phyloP scores from a whole-genome alignment of 2,888 invertebrate species.

The Notodonta ziczac region DNA sequence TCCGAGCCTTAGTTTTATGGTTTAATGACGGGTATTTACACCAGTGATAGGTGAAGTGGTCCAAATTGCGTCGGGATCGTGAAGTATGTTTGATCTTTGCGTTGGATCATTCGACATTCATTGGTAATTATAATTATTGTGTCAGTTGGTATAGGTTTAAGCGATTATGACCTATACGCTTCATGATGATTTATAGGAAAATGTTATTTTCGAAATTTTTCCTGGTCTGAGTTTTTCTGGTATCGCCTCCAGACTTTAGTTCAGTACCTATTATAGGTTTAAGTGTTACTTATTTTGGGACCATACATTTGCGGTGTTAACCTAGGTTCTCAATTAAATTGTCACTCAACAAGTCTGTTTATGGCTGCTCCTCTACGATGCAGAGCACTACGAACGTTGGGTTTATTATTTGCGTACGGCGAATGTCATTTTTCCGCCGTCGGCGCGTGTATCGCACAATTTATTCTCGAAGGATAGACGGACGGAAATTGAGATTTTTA shows the following conservation, averaged over 20 bases:
- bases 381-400: conserved; percentile 25
- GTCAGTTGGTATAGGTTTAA: not conserved
- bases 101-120: not conserved
- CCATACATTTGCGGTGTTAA: too few species aligned
- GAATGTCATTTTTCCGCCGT: conserved; percentile 41
- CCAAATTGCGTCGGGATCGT: not conserved
- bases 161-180: too few species aligned
- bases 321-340: conserved; percentile 30
- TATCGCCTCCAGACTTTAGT: too few species aligned
- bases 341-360: conserved; percentile 20
- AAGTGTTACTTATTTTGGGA: too few species aligned
- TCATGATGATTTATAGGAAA: too few species aligned
- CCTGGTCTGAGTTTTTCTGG: too few species aligned
- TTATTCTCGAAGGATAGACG: conserved; percentile 46
- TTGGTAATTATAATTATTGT: not conserved
- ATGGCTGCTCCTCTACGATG: conserved; percentile 12
- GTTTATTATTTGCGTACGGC: conserved; percentile 31
- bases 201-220: too few species aligned
- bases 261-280: too few species aligned
- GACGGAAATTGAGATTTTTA: conserved; percentile 58
- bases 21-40: conserved; percentile 6
- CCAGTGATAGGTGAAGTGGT: not conserved
- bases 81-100: not conserved
- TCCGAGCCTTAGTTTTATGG: not conserved
- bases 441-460: conserved; percentile 46